Conservation (phyloP, 2,888 invertebrate genomes). For the Hoplodrina ambigua region DNA sequence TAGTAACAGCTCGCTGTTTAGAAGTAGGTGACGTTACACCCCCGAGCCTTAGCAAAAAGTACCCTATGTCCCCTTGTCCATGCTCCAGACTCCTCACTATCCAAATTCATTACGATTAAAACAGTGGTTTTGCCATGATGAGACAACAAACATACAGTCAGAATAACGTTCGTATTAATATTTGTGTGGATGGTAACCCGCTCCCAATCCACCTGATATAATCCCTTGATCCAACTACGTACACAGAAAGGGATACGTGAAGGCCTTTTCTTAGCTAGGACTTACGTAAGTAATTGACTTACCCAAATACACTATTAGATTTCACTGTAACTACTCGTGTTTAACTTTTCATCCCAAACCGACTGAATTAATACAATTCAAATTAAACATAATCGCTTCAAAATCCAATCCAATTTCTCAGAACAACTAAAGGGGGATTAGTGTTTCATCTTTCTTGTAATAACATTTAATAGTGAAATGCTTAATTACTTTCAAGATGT, state of each 20-base stretch:
- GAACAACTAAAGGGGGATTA: slow-evolving; percentile 36
- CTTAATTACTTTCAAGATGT: slow-evolving; percentile 5
- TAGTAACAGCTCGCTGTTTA: too few relatives aligned
- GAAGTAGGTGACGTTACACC: too few relatives aligned
- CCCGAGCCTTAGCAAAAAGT: too few relatives aligned
- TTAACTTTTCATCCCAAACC: slow-evolving; percentile 52
- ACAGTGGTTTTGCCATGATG: too few relatives aligned
- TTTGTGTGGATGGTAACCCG: background rate
- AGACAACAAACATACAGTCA: background rate
- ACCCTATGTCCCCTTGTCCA: too few relatives aligned
- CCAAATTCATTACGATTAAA: too few relatives aligned
- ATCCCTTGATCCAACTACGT: slow-evolving; percentile 25
- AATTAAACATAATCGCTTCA: slow-evolving; percentile 45
- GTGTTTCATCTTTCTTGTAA: slow-evolving; percentile 19
- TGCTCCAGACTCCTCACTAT: too few relatives aligned
- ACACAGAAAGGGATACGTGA: slow-evolving; percentile 18
- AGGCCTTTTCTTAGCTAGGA: slow-evolving; percentile 27
- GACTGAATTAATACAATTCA: slow-evolving; percentile 51
- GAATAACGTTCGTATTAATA: background rate
- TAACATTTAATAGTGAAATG: slow-evolving; percentile 6
- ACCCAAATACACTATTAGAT: slow-evolving; percentile 27
- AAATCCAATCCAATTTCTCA: slow-evolving; percentile 50
- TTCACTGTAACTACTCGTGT: slow-evolving; percentile 28
- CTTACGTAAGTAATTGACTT: slow-evolving; percentile 42
- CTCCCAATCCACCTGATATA: slow-evolving; percentile 21